Evolutionary conservation across 2,797 vertebrate species (phyloP).

Genomic region (Botia almorhae): DNA sequence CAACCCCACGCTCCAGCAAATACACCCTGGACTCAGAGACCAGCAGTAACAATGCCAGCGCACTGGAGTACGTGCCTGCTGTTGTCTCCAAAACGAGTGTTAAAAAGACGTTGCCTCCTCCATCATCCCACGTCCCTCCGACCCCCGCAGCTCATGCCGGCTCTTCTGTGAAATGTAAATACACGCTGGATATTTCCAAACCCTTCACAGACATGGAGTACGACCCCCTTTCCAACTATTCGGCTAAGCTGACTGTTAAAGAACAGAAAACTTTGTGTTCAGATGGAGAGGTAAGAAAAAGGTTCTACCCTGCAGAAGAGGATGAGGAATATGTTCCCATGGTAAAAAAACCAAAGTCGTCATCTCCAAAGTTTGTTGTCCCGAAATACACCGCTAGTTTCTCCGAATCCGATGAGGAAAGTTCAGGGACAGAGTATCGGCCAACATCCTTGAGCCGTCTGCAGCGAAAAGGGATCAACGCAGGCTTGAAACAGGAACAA

Average conservation of each 20-base stretch:
- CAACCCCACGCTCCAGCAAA: slow-evolving; percentile 87
- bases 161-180: slow-evolving; percentile 80
- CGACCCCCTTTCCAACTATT: slow-evolving; percentile 94
- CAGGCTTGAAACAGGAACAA: slow-evolving; percentile 39
- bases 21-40: slow-evolving; percentile 85
- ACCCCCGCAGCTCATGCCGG: slow-evolving; percentile 51
- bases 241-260: slow-evolving; percentile 84
- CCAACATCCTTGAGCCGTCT: slow-evolving; percentile 69
- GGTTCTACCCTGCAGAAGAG: slow-evolving; percentile 36
- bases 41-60: slow-evolving; percentile 70
- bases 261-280: slow-evolving; percentile 60
- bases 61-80: slow-evolving; percentile 92
- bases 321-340: slow-evolving; percentile 77
- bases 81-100: slow-evolving; percentile 74
- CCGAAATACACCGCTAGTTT: slow-evolving; percentile 77
- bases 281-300: slow-evolving; percentile 55
- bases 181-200: slow-evolving; percentile 88
- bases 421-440: slow-evolving; percentile 78
- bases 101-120: slow-evolving; percentile 70
- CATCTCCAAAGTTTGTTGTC: slow-evolving; percentile 49
- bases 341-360: slow-evolving; percentile 76
- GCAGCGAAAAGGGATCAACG: slow-evolving; percentile 70
- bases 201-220: slow-evolving; percentile 95
- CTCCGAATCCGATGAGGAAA: slow-evolving; percentile 89
- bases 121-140: neutral